phyloP scores from a whole-genome alignment of 2,888 invertebrate genomes.

The Cephus sareptanus region DNA sequence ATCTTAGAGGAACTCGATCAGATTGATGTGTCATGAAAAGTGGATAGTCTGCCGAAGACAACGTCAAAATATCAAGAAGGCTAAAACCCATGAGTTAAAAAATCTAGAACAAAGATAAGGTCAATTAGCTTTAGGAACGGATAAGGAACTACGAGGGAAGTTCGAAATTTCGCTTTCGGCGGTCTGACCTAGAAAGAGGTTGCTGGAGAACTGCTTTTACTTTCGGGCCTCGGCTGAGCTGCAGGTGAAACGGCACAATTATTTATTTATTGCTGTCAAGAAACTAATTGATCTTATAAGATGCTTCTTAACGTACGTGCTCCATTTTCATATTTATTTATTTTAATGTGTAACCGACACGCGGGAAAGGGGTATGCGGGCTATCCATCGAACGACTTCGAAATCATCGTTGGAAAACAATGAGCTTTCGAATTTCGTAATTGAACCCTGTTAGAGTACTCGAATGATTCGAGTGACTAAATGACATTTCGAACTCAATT shows the following conservation, averaged over 20 bases:
- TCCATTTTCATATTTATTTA: background rate
- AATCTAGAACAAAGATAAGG: background rate
- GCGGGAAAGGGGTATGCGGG: too few relatives aligned
- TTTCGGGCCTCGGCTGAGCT: background rate
- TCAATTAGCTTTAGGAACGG: too few relatives aligned
- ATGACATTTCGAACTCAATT: too few relatives aligned
- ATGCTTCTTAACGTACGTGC: background rate
- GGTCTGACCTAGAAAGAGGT: background rate
- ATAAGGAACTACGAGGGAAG: background rate
- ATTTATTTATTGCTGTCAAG: background rate
- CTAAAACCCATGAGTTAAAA: too few relatives aligned
- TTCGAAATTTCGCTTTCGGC: background rate
- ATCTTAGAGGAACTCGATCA: background rate
- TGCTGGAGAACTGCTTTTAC: background rate
- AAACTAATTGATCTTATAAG: background rate
- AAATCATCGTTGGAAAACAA: too few relatives aligned
- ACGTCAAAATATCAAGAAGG: background rate
- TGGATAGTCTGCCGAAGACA: background rate
- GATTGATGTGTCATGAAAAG: background rate
- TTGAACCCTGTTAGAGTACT: too few relatives aligned
- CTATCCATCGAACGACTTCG: too few relatives aligned
- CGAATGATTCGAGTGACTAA: too few relatives aligned
- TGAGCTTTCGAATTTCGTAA: too few relatives aligned
- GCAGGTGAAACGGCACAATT: background rate
- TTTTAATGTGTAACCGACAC: too few relatives aligned